Evolutionary conservation across 2,888 invertebrate genomes (phyloP), one percentile per base, ranked within the genome.

Genomic region (Lithophane socia): DNA sequence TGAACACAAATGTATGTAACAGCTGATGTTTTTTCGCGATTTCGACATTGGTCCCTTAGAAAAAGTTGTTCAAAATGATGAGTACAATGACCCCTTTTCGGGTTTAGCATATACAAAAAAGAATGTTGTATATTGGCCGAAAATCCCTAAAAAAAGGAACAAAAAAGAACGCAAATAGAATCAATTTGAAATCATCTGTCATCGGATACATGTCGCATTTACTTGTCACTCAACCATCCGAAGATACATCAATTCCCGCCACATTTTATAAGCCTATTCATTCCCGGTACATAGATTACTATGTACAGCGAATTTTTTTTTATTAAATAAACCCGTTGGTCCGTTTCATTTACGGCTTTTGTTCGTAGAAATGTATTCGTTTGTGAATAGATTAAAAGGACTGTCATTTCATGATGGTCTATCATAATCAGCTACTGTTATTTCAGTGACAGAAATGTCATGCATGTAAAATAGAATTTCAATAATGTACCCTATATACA

Each of bases 251-350:
- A 70, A 82, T 80, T 61, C 13, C 37, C 68, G 60, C 47, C 49
- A 44, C n/a, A 21, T 42, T 80, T 67, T 44, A 68, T 29, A 68
- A 37, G 13, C 74, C 60, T 52, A 63, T 73, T 84, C 80, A 69
- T 68, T 71, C 67, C 47, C 3, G 3, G 24, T 12, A 64, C 24
- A 52, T 56, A 47, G 3, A 3, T 49, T n/a, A 9, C 13, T 56
- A 52, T 49, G 3, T 54, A 16, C 4, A 37, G 9, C 13, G 5
- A 37, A 37, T 37, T 42, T 52, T 42, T 73, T 44, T 60, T 58
- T 12, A 68, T 60, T 47, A 52, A 83, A 77, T 66, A 70, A 77
- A 0, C 18, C 58, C 13, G 37, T n/a, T 64, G 29, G 64, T 54
- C 21, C 18, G 16, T 67, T 60, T 60, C 3, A 60, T 29, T 29